These are phyloP conservation scores for Hippocampus barbouri DNA, from an alignment of 2,113 vertebrate genomes.

Conservation along the genomic window DNA sequence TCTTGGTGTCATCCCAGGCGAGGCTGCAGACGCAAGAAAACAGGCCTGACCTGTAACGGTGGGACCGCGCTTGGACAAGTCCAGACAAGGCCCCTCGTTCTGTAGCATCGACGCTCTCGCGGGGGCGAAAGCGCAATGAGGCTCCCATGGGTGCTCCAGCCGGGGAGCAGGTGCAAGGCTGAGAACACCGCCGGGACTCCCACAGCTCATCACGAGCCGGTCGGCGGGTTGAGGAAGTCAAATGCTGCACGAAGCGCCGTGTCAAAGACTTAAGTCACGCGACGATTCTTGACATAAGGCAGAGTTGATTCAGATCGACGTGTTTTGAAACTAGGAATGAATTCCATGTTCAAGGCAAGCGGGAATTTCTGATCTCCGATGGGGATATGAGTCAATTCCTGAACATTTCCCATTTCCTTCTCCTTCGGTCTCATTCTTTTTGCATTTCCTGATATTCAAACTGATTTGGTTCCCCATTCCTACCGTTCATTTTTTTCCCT, in stretches of 20 bases:
- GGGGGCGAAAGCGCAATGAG: conserved; percentile 10
- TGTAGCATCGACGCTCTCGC: conserved; percentile 31
- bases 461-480: no score
- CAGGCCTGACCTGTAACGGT: conserved; percentile 56
- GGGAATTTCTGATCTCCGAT: no score
- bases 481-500: no score
- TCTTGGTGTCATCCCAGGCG: conserved; percentile 19
- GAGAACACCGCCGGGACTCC: conserved; percentile 28
- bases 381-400: no score
- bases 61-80: conserved; percentile 56
- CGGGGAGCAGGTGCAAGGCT: conserved; percentile 55
- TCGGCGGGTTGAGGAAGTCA: not conserved
- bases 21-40: conserved; percentile 53
- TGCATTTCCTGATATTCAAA: no score
- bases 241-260: not conserved
- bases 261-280: no score
- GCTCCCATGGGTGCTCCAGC: conserved; percentile 39
- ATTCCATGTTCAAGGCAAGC: no score
- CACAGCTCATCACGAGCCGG: conserved; percentile 36
- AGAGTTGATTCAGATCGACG: no score
- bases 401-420: no score
- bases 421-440: no score
- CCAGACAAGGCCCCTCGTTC: conserved; percentile 43
- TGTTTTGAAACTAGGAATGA: no score
- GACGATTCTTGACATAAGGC: no score